Base-by-base conservation (phyloP, 2,113 vertebrate genomes). In the Bucco capensis region DNA sequence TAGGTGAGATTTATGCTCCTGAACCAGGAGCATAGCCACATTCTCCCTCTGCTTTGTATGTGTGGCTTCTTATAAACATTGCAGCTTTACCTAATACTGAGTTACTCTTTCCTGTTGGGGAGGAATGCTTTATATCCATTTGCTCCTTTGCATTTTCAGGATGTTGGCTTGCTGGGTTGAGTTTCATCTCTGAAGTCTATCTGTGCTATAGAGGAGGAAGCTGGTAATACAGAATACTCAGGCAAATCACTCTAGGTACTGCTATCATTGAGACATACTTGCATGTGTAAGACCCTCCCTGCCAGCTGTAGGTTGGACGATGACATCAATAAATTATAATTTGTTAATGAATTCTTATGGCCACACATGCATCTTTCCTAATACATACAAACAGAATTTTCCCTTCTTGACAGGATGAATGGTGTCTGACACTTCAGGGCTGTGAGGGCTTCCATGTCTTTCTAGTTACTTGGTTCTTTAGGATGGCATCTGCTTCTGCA, bases 81-180 rank as follows among this genome's bases (percentile, higher is more conserved):
- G 0, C 30, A 24, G 3, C 28, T 88, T 57, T 67, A 62, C 31
- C 19, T 71, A 8, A 33, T 91, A 40, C 37, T 89, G 58, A 69
- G 18, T 77, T 82, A 8, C 3, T 60, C 10, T 54, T 9, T 76
- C 10, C 30, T 3, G 0, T 7, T 50, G 12, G 3, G 3, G 4
- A 5, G 1, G 12, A 66, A 14, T 62, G 14, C 23, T 71, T 73
- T 14, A 13, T 47, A 35, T 14, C 21, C 19, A 22, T 83, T 74
- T 80, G 18, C 31, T 50, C 23, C 25, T 76, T 79, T 33, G 14
- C 12, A 38, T 90, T 91, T 77, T 83, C 62, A 46, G 8, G 31
- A 5, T 44, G 8, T 64, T 86, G 67, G 19, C 50, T 91, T 58
- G 11, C 31, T 89, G 50, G 19, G 9, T 25, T 83, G 49, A 23